Percentiles rank a stretch among this genome's conserved stretches.
These are phyloP conservation scores for Florisuga fusca DNA, from an alignment of 2,797 vertebrate genomes.

Conservation along the genomic window DNA sequence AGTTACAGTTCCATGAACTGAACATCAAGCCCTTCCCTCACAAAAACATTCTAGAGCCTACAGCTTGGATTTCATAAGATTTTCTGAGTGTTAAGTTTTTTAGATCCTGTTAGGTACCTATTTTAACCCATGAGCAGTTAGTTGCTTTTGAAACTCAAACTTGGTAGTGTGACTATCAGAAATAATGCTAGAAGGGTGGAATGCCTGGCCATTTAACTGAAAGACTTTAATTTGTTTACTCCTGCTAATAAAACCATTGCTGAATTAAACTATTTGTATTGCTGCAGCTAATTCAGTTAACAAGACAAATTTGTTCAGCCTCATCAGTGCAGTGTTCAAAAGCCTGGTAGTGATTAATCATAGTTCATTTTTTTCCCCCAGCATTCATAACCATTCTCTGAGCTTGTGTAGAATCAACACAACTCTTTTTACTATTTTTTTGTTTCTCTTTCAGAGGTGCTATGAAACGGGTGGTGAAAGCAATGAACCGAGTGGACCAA, in stretches of 20 bases:
- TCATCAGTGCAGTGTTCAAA: constrained; percentile 66
- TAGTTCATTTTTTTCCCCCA: not conserved
- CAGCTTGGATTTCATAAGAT: not conserved
- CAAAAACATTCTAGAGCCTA: not conserved
- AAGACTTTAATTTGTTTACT: constrained; percentile 73
- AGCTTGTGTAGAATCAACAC: not conserved
- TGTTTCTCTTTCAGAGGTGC: constrained; percentile 81
- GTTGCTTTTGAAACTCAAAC: not conserved
- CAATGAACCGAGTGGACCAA: constrained; percentile 87
- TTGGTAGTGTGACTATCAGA: constrained; percentile 2
- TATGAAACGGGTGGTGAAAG: constrained; percentile 86
- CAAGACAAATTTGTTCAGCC: constrained; percentile 75
- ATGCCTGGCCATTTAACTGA: not conserved
- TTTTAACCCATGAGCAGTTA: not conserved
- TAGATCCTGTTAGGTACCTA: not conserved
- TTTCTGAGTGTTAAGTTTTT: not conserved
- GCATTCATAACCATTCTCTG: constrained; percentile 29
- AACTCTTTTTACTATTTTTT: not conserved
- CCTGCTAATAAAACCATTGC: constrained; percentile 70
- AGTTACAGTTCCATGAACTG: not conserved
- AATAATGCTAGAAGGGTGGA: not conserved
- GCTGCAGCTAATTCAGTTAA: constrained; percentile 75
- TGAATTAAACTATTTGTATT: constrained; percentile 71
- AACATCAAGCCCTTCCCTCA: not conserved
- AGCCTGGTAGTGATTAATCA: constrained; percentile 61